Evolutionary conservation across 2,113 vertebrate species (phyloP).

Genomic region (Macheiramphus alcinus): DNA sequence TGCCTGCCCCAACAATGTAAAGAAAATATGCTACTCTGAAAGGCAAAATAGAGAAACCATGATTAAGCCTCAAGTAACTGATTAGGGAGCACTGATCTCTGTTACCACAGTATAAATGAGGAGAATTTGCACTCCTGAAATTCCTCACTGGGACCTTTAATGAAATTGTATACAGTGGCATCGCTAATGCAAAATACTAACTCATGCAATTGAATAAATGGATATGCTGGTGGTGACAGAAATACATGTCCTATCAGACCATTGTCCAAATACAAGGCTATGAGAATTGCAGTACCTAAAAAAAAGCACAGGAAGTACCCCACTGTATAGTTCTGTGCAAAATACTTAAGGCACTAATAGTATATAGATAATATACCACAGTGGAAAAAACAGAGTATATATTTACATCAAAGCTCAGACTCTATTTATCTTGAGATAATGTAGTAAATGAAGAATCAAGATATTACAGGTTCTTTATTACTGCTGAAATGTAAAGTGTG

Average conservation of each 20-base stretch:
- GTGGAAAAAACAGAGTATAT: not conserved
- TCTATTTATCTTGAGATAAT: not conserved
- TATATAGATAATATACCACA: not conserved
- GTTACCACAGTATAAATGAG: no score
- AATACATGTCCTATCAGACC: not conserved
- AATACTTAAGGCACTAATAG: not conserved
- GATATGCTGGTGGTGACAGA: not conserved
- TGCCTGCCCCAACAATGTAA: no score
- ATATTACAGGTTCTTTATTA: not conserved
- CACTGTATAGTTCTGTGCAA: not conserved
- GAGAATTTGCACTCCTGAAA: no score
- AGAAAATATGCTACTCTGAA: no score
- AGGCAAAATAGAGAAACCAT: no score
- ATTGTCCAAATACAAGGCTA: not conserved
- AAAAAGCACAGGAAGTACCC: not conserved
- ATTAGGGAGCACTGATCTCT: no score
- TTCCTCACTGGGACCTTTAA: no score
- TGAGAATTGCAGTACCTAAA: not conserved
- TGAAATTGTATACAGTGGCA: no score
- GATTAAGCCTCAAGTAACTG: no score
- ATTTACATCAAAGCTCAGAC: not conserved
- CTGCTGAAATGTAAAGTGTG: not conserved
- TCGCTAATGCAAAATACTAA: no score
- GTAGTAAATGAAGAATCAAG: slow-evolving; percentile 10
- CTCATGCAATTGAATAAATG: not conserved